phyloP scores from a whole-genome alignment of 2,113 vertebrate genomes.

The Sus scrofa region DNA sequence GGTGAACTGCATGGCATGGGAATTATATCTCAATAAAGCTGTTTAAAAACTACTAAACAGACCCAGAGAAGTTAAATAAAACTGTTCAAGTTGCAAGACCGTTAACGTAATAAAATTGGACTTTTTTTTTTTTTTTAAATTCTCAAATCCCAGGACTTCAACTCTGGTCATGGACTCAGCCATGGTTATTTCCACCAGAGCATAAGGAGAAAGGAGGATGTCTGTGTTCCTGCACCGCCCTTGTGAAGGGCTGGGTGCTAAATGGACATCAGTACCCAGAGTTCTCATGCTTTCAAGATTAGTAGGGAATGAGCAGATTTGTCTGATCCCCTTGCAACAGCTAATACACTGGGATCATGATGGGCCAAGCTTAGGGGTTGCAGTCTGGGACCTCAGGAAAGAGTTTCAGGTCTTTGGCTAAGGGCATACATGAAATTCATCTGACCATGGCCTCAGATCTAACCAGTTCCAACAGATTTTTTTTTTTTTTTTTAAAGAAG shows the following conservation, averaged over 20 bases:
- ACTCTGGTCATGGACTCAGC: not conserved
- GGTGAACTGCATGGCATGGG: not conserved
- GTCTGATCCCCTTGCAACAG: not conserved
- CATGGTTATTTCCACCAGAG: not conserved
- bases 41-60: slow-evolving; percentile 11
- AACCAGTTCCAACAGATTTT: not conserved
- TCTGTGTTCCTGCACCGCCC: not conserved
- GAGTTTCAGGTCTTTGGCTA: not conserved
- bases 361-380: not conserved
- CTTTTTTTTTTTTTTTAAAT: not conserved
- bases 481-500: not conserved
- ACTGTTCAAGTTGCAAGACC: not conserved
- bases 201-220: not conserved
- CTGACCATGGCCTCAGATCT: not conserved
- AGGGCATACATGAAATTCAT: not conserved
- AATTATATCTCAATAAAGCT: not conserved
- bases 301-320: not conserved
- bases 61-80: slow-evolving; percentile 15
- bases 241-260: not conserved
- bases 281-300: not conserved
- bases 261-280: not conserved
- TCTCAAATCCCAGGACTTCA: not conserved
- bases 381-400: not conserved
- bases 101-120: not conserved
- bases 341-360: not conserved